phyloP scores from a whole-genome alignment of 2,113 vertebrate genomes.

The Phyllostomus discolor region DNA sequence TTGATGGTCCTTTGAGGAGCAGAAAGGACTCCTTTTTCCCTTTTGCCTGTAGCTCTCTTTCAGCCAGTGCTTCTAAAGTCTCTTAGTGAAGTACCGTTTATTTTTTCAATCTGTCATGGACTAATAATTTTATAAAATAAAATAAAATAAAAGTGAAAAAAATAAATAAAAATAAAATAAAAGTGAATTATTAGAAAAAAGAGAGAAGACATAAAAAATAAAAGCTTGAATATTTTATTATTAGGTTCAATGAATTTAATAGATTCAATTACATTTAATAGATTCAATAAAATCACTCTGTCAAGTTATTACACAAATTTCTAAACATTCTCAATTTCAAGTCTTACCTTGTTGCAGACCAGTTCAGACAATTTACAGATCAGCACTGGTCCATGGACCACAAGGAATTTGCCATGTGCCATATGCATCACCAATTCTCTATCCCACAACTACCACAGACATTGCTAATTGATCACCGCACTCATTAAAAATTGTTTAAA shows the following conservation, averaged over 20 bases:
- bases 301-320: not conserved
- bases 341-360: not conserved
- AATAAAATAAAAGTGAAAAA: not conserved
- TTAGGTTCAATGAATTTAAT: not conserved
- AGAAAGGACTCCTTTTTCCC: not conserved
- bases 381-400: not conserved
- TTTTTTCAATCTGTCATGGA: not conserved
- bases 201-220: not conserved
- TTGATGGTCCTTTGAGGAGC: not conserved
- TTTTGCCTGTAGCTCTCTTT: not conserved
- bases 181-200: conserved; percentile 28
- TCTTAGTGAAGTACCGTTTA: not conserved
- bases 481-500: not conserved
- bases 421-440: too few species aligned
- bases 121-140: conserved; percentile 8
- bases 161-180: conserved; percentile 17
- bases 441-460: not conserved
- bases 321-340: not conserved
- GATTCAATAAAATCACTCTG: not conserved
- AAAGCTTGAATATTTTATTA: conserved; percentile 7
- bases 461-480: not conserved
- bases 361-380: not conserved
- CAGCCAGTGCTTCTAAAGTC: not conserved
- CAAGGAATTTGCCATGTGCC: not conserved
- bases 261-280: not conserved